A percentile compares a stretch with the other conserved stretches of the same genome.
phyloP scores from a whole-genome alignment of 2,113 vertebrate species.

The Mormoops blainvillei region DNA sequence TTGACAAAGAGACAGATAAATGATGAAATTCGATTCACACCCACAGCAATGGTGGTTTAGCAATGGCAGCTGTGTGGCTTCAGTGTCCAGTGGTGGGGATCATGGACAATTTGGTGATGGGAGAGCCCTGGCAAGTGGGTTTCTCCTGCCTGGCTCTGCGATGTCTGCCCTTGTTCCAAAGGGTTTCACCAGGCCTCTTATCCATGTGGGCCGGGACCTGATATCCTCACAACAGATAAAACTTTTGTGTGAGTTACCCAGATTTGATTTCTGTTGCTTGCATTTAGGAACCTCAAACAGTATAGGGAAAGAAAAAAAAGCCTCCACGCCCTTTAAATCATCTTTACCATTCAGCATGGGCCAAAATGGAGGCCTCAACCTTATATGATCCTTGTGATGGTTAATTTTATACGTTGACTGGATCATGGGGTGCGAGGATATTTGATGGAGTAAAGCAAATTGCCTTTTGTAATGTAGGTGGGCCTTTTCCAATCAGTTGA shows the following conservation, averaged over 20 bases:
- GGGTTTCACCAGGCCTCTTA: background rate
- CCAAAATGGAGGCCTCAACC: background rate
- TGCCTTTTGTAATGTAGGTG: background rate
- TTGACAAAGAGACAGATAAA: background rate
- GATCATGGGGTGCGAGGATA: background rate
- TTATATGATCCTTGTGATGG: background rate
- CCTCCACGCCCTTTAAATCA: background rate
- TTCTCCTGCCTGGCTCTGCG: background rate
- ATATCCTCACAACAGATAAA: background rate
- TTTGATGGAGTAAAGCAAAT: background rate
- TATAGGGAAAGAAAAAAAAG: background rate
- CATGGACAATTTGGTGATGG: rapidly evolving
- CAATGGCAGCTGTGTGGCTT: background rate
- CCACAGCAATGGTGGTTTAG: background rate
- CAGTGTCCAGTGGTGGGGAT: no score
- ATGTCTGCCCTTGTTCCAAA: background rate
- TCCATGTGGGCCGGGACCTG: background rate
- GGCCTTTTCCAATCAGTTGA: background rate
- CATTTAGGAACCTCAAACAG: background rate
- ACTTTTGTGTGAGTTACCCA: background rate
- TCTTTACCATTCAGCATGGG: background rate
- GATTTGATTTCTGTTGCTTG: background rate
- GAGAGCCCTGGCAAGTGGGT: background rate
- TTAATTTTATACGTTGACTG: background rate
- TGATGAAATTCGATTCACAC: background rate